Conservation (phyloP, 2,888 invertebrate species). For the Glomeris marginata region DNA sequence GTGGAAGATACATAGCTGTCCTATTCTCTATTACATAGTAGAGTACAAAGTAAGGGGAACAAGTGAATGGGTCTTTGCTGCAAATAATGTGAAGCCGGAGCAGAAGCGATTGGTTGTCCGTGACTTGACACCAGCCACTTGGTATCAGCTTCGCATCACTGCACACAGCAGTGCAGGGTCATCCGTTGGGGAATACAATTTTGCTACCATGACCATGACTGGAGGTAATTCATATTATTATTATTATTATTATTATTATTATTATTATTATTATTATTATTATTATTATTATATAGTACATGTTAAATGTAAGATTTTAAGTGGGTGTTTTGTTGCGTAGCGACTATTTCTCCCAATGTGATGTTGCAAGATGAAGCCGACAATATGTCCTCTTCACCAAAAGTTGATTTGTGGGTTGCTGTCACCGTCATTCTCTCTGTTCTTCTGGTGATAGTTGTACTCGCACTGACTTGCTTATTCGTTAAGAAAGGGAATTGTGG, state of each 20-base stretch:
- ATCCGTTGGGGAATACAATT: conserved; percentile 10
- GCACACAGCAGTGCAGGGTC: conserved; percentile 15
- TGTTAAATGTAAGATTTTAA: not conserved
- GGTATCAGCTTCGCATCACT: conserved; percentile 82
- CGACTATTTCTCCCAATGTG: conserved; percentile 11
- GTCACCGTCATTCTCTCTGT: conserved; percentile 6
- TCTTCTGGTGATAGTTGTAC: conserved; percentile 7
- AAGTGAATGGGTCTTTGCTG: conserved; percentile 79
- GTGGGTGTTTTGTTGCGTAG: not conserved
- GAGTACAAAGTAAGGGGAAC: conserved; percentile 57
- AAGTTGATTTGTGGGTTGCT: conserved; percentile 4
- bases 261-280: too few species aligned
- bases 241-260: too few species aligned
- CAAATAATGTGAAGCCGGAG: conserved; percentile 79
- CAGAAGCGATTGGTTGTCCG: conserved; percentile 72
- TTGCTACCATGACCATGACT: conserved; percentile 12
- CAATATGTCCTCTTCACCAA: conserved; percentile 3
- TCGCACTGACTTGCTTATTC: conserved; percentile 7
- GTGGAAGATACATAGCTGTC: conserved; percentile 91
- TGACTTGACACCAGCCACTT: conserved; percentile 81
- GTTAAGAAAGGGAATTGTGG: conserved; percentile 1
- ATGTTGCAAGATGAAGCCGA: conserved; percentile 8
- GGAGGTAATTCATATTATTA: conserved; percentile 9
- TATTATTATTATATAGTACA: too few species aligned
- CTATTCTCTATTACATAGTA: conserved; percentile 87